Conservation (phyloP, 2,888 invertebrate genomes). For the Prenolepis imparis region DNA sequence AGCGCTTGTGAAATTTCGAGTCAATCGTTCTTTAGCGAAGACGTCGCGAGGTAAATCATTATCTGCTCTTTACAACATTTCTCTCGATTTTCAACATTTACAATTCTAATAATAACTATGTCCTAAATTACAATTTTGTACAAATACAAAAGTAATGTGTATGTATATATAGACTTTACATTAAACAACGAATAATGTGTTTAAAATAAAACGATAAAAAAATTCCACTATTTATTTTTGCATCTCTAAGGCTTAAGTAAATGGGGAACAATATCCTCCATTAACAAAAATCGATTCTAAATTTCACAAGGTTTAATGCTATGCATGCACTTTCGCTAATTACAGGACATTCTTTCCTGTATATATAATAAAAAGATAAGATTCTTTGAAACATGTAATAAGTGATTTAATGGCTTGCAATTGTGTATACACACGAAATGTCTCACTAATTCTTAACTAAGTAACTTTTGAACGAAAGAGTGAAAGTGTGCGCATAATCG, state of each 20-base stretch:
- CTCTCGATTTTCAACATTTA: not conserved
- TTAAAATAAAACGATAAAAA: slow-evolving; percentile 2
- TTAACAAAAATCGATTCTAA: slow-evolving; percentile 20
- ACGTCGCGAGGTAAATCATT: not conserved
- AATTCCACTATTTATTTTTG: not conserved
- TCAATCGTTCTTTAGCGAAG: not conserved
- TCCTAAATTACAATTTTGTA: slow-evolving; percentile 44
- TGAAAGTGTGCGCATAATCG: slow-evolving; percentile 17
- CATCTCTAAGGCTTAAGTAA: not conserved
- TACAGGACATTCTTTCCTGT: not conserved
- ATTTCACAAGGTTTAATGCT: slow-evolving; percentile 34
- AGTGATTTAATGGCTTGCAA: slow-evolving; percentile 15
- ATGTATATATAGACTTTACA: slow-evolving; percentile 17
- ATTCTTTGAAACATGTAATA: slow-evolving; percentile 6
- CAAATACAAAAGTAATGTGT: slow-evolving; percentile 1
- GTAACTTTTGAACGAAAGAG: slow-evolving; percentile 31
- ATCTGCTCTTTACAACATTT: not conserved
- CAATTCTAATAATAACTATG: slow-evolving; percentile 2
- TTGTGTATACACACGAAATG: slow-evolving; percentile 6
- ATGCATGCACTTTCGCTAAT: slow-evolving; percentile 27
- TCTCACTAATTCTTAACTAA: slow-evolving; percentile 35
- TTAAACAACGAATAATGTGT: slow-evolving; percentile 18
- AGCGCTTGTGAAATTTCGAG: slow-evolving; percentile 22
- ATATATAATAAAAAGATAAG: slow-evolving; percentile 5
- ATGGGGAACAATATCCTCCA: not conserved